Conservation (phyloP, 2,888 invertebrate genomes). For the Aporophyla nigra region DNA sequence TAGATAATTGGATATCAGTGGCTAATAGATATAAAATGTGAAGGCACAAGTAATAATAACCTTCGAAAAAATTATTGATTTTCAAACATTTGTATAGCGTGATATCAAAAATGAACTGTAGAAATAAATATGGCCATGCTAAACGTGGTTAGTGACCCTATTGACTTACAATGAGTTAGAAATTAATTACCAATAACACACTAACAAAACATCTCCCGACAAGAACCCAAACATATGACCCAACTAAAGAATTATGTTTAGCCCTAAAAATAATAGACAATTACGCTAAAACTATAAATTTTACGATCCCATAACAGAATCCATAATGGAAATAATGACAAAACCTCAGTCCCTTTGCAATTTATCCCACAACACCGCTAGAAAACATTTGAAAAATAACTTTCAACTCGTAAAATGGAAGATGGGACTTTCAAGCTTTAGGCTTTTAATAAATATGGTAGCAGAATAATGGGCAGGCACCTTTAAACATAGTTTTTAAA, state of each 20-base stretch:
- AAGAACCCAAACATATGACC: neutral
- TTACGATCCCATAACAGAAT: conserved; percentile 52
- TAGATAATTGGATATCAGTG: no score
- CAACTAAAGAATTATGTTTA: conserved; percentile 5
- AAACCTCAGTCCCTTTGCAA: conserved; percentile 40
- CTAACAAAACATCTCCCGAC: neutral
- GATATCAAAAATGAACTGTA: neutral
- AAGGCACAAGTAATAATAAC: no score
- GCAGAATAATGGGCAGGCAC: conserved; percentile 32
- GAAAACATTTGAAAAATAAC: conserved; percentile 51
- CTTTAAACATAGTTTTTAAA: conserved; percentile 57
- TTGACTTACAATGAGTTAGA: neutral
- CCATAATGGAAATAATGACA: conserved; percentile 52
- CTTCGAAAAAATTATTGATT: neutral
- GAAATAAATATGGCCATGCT: neutral
- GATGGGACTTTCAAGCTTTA: conserved; percentile 10
- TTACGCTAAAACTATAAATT: conserved; percentile 50
- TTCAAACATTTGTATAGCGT: neutral
- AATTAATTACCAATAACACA: neutral
- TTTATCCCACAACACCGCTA: conserved; percentile 31
- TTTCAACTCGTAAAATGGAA: conserved; percentile 48
- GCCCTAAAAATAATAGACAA: conserved; percentile 38
- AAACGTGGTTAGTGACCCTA: neutral
- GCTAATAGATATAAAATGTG: no score
- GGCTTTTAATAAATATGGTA: conserved; percentile 46